Evolutionary conservation across 1,140 invertebrate genomes (phyloP).

Genomic region (Dicyema japonicum): DNA sequence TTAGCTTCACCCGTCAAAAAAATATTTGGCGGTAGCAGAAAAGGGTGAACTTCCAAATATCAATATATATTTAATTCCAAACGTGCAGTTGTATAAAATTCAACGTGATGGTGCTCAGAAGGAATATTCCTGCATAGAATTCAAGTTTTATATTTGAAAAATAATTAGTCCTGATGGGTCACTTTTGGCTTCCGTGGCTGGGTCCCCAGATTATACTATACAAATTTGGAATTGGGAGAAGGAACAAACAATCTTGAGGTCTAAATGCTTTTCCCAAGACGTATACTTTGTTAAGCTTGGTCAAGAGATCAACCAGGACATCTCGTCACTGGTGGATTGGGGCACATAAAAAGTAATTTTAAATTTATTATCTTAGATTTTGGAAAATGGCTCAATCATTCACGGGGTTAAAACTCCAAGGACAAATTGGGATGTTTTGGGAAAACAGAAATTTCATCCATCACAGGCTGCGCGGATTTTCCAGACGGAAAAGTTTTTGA

Average conservation of each 20-base stretch:
- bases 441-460: slow-evolving; percentile 53
- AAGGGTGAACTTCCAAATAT: slow-evolving; percentile 33
- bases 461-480: slow-evolving; percentile 42
- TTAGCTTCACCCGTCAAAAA: slow-evolving; percentile 26
- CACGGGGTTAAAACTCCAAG: slow-evolving; percentile 52
- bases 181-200: slow-evolving; percentile 42
- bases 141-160: slow-evolving; percentile 26
- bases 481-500: slow-evolving; percentile 47
- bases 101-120: slow-evolving; percentile 34
- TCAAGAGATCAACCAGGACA: slow-evolving; percentile 38
- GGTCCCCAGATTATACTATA: slow-evolving; percentile 44
- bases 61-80: slow-evolving; percentile 45
- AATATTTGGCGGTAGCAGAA: slow-evolving; percentile 42
- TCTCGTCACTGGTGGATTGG: slow-evolving; percentile 35
- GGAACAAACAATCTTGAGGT: slow-evolving; percentile 33
- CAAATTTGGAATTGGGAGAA: slow-evolving; percentile 53
- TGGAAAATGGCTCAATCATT: slow-evolving; percentile 65
- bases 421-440: slow-evolving; percentile 48
- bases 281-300: slow-evolving; percentile 41
- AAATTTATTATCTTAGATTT: slow-evolving; percentile 21
- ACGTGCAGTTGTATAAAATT: slow-evolving; percentile 33
- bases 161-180: slow-evolving; percentile 35
- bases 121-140: slow-evolving; percentile 36
- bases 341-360: slow-evolving; percentile 32
- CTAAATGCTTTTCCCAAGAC: slow-evolving; percentile 38